Base-by-base conservation (phyloP, 2,888 invertebrate species). In the Drosophila ezoana region DNA sequence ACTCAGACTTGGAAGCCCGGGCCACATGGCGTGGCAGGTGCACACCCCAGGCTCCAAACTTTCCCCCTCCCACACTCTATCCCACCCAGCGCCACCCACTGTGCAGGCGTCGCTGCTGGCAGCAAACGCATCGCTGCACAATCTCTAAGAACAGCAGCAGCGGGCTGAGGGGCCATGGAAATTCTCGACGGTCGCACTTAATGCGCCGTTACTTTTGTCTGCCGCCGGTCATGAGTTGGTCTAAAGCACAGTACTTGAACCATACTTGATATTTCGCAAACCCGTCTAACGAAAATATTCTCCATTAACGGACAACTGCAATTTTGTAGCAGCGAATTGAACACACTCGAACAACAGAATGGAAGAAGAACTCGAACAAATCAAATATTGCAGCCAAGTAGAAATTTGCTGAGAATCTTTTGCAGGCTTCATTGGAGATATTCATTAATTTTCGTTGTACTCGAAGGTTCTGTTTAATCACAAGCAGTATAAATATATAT, bases 41-140 rank as follows among this genome's bases (percentile, higher is more conserved):
- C 56, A 58, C 18, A 9, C 32, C 52, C 59, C 53, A 54, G 66
- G 66, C 59, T 63, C 38, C 52, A 38, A n/a, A 14, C 32, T 10
- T 28, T 33, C 28, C 11, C 28, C 13, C 10, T 9, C 4, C 1
- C 23, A 1, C 23, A 1, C 1, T 13, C 13, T n/a, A 5, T 13
- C 60, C 32, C 44, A 5, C 43, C 13, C 5, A 38, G 8, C 37
- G 10, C 20, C 59, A 49, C n/a, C 58, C 48, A 28, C 47, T 49
- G 45, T 59, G 41, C 37, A 56, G 43, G 52, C 57, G 33, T 41
- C 66, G 52, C 23, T 44, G 79, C 68, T 59, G 79, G 68, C 72
- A 59, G 58, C 71, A 14, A 80, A 79, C 80, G 80, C 80, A 81
- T 80, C 80, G 80, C 51, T 80, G 80, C 80, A 80, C 80, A 81